Evolutionary conservation across 2,113 vertebrate species (phyloP).

Genomic region (Herpetotheres cachinnans): DNA sequence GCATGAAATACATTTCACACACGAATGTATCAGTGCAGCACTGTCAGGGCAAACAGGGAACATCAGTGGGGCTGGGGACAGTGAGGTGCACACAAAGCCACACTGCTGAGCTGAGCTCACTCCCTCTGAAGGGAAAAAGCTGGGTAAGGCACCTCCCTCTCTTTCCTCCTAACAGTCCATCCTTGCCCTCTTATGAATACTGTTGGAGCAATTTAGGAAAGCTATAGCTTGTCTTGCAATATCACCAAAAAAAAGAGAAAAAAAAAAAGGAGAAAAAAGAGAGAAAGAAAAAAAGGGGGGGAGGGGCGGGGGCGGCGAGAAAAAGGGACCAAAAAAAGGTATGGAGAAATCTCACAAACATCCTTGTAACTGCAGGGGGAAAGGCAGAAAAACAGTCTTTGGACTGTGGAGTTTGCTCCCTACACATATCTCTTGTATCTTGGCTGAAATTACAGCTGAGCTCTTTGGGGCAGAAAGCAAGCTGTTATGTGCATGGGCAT

Average conservation of each 20-base stretch:
- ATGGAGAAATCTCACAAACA: neutral
- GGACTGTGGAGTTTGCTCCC: neutral
- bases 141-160: neutral
- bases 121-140: neutral
- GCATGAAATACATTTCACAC: conserved; percentile 54
- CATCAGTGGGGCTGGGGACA: neutral
- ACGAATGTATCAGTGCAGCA: neutral
- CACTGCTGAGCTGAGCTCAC: neutral
- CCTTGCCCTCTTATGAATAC: neutral
- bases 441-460: neutral
- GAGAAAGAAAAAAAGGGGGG: too few species aligned
- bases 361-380: neutral
- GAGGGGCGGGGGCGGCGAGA: too few species aligned
- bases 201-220: neutral
- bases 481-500: neutral
- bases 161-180: neutral
- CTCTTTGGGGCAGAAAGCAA: neutral
- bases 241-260: neutral
- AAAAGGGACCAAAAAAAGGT: too few species aligned
- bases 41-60: neutral
- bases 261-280: too few species aligned
- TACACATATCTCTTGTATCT: neutral
- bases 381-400: neutral
- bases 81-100: neutral
- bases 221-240: neutral